phyloP scores from a whole-genome alignment of 2,888 invertebrate species.

The Xanthostigma xanthostigma region DNA sequence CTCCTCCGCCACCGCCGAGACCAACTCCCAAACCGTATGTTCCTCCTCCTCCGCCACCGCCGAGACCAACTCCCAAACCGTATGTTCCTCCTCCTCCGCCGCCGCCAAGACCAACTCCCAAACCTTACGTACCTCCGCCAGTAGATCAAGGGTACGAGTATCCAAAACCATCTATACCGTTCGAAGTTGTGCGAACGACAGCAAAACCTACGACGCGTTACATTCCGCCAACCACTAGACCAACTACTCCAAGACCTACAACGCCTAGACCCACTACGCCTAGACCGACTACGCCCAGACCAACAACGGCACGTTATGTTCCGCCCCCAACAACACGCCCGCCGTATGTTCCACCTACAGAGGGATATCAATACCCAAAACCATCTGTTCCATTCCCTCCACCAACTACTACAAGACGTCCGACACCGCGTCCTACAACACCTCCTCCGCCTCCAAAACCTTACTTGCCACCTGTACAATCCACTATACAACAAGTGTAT shows the following conservation, averaged over 20 bases:
- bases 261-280: background rate
- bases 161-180: conserved; percentile 4
- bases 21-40: conserved; percentile 1
- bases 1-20: background rate
- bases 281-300: background rate
- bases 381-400: background rate
- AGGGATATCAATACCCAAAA: background rate
- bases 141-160: conserved; percentile 2
- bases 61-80: background rate
- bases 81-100: background rate
- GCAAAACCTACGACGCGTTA: too few species aligned
- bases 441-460: too few species aligned
- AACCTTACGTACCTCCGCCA: background rate
- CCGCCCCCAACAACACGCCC: background rate
- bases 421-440: background rate
- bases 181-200: background rate
- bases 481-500: too few species aligned
- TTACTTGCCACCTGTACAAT: too few species aligned
- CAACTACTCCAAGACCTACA: background rate
- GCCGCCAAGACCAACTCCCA: background rate
- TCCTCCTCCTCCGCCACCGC: background rate
- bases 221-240: background rate
- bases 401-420: background rate
- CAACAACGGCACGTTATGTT: background rate
- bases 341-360: background rate